These are phyloP conservation scores for Miniopterus natalensis DNA, from an alignment of 2,113 vertebrate genomes.

Conservation along the genomic window DNA sequence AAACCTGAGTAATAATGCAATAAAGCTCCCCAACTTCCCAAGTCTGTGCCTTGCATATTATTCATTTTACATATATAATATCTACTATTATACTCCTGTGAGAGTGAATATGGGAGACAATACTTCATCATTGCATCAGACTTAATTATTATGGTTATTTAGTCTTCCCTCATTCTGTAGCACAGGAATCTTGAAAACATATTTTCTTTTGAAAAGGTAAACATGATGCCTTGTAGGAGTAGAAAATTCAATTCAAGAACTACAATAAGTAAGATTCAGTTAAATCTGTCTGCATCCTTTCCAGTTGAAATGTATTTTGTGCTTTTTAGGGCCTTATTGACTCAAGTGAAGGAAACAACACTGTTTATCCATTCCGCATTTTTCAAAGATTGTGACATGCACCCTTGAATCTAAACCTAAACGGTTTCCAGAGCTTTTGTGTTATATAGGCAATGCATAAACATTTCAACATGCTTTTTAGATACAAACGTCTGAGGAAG, in stretches of 20 bases:
- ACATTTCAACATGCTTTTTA: not conserved
- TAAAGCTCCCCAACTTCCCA: not conserved
- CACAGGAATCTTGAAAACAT: not conserved
- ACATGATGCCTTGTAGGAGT: not conserved
- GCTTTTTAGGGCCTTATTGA: not conserved
- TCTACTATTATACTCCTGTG: not conserved
- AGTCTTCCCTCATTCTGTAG: not conserved
- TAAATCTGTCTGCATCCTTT: not conserved
- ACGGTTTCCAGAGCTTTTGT: not conserved
- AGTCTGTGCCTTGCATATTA: not conserved
- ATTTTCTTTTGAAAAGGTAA: constrained; percentile 33
- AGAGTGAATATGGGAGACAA: not conserved
- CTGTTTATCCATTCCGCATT: not conserved
- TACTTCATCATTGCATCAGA: not conserved
- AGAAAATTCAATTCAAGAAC: not conserved
- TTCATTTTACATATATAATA: constrained; percentile 14
- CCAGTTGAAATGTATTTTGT: not conserved
- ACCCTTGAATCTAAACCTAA: not conserved
- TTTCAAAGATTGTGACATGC: not conserved
- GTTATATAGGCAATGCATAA: not conserved
- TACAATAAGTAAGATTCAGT: not conserved
- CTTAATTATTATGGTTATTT: constrained; percentile 6
- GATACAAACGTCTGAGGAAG: not conserved
- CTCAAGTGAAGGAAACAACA: not conserved
- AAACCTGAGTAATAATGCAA: not conserved